These are phyloP conservation scores for Chrysolina americana DNA, from an alignment of 2,888 invertebrate species.

Conservation along the genomic window DNA sequence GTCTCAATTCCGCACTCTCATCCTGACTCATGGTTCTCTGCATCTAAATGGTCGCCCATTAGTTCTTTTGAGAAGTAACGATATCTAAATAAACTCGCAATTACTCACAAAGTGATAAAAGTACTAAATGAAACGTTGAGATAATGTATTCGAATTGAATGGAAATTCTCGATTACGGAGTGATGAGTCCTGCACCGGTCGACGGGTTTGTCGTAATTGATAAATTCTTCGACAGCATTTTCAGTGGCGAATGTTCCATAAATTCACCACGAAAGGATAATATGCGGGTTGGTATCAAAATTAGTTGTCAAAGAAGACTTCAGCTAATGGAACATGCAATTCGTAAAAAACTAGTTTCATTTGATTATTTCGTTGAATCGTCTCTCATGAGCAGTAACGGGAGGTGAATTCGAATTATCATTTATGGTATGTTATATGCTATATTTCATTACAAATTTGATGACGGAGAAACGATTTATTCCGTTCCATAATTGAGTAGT, in stretches of 20 bases:
- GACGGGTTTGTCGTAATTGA: not conserved
- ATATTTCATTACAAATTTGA: no score
- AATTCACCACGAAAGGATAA: not conserved
- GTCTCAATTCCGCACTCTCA: not conserved
- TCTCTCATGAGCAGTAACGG: no score
- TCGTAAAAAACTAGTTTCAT: not conserved
- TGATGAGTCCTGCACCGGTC: not conserved
- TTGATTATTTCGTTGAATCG: no score
- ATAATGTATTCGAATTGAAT: not conserved
- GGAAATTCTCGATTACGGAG: not conserved
- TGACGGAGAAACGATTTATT: no score
- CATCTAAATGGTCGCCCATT: not conserved
- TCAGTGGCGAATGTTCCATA: not conserved
- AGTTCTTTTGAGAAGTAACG: conserved; percentile 6
- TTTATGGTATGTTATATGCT: no score
- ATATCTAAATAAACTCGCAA: conserved; percentile 8
- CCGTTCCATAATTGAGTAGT: no score
- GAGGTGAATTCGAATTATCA: no score
- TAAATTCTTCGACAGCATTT: not conserved
- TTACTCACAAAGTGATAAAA: conserved; percentile 5
- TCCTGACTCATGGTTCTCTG: not conserved
- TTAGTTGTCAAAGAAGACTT: not conserved
- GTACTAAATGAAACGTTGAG: not conserved
- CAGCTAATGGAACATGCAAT: not conserved
- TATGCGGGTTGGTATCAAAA: not conserved